Conservation (phyloP, 1,140 invertebrate genomes). For the Mylabris phalerata region DNA sequence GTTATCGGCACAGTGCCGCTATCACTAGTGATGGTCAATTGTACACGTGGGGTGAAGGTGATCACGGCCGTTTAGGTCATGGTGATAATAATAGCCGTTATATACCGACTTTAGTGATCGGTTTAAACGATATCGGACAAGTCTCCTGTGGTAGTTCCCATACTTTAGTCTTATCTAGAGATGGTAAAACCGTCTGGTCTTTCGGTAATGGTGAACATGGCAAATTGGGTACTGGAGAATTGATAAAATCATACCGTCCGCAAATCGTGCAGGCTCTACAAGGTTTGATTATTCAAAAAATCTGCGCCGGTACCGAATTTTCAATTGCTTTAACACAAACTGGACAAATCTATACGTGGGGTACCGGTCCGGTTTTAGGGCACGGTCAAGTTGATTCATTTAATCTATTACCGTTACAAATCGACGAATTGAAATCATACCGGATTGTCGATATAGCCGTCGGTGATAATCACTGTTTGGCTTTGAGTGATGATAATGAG, state of each 20-base stretch:
- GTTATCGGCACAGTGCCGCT: constrained; percentile 56
- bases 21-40: constrained; percentile 51
- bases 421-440: constrained; percentile 40
- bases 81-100: constrained; percentile 49
- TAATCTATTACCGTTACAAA: constrained; percentile 45
- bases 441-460: constrained; percentile 47
- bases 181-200: constrained; percentile 60
- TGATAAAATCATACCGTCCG: constrained; percentile 51
- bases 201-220: constrained; percentile 58
- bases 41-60: constrained; percentile 60
- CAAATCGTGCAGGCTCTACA: constrained; percentile 57
- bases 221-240: constrained; percentile 57
- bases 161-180: constrained; percentile 54
- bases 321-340: constrained; percentile 54
- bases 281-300: constrained; percentile 53
- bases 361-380: constrained; percentile 54
- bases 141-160: constrained; percentile 60
- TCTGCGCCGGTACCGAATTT: constrained; percentile 54
- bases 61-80: constrained; percentile 55
- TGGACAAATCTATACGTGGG: constrained; percentile 57
- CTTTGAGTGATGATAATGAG: constrained; percentile 50
- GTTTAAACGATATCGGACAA: constrained; percentile 51
- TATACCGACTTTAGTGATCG: constrained; percentile 52
- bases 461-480: constrained; percentile 56
- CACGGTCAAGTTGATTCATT: constrained; percentile 52